phyloP scores from a whole-genome alignment of 2,888 invertebrate genomes.

The Andrena bicolor region DNA sequence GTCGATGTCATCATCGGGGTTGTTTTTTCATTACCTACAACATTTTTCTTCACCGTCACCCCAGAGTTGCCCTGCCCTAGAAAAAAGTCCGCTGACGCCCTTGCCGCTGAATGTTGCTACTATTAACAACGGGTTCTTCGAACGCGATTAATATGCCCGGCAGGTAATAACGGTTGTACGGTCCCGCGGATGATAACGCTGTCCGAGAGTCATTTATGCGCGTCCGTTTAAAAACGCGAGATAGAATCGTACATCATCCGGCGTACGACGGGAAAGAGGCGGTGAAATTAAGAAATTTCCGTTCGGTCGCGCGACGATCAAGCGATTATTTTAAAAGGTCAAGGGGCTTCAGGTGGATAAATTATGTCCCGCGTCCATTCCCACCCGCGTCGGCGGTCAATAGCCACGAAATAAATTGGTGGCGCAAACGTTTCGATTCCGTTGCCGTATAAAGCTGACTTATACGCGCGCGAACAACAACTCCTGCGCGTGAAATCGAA shows the following conservation, averaged over 20 bases:
- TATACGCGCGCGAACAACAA: background rate
- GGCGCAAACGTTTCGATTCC: conserved; percentile 57
- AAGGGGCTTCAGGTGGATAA: conserved; percentile 64
- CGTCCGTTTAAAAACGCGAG: conserved; percentile 34
- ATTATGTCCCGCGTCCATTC: conserved; percentile 65
- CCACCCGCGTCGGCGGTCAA: conserved; percentile 67
- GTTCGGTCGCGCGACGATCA: conserved; percentile 45
- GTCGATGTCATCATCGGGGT: no score
- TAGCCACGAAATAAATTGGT: conserved; percentile 59
- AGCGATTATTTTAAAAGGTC: conserved; percentile 72
- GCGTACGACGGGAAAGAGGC: conserved; percentile 52
- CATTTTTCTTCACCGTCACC: no score
- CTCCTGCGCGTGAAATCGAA: conserved; percentile 27
- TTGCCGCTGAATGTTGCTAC: conserved; percentile 6
- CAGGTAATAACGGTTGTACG: conserved; percentile 51
- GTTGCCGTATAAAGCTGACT: conserved; percentile 45
- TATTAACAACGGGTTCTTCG: conserved; percentile 6
- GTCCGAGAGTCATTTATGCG: conserved; percentile 31
- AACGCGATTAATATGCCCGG: conserved; percentile 42
- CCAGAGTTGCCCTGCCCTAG: no score
- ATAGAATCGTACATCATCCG: conserved; percentile 61
- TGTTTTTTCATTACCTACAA: no score
- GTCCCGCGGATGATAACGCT: conserved; percentile 4
- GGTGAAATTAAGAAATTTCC: conserved; percentile 70
- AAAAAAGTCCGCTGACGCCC: no score